These are phyloP conservation scores for zebrafish (Danio rerio) DNA, from an alignment of 2,113 vertebrate species.

Conservation along the genomic window GRCz12tu NC_133183.1:18051501-18052000, in stretches of 20 bases:
- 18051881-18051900: background rate
- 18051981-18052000: background rate
- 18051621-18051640: too few species aligned
- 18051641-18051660: too few species aligned
- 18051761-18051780: background rate
- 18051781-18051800: background rate
- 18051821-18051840: background rate
- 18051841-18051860: background rate
- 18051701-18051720: constrained; percentile 47
- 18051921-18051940: background rate
- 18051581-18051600: too few species aligned
- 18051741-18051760: background rate
- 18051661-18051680: too few species aligned
- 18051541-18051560: too few species aligned
- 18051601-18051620: too few species aligned
- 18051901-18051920: background rate
- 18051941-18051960: background rate
- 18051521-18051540: too few species aligned
- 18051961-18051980: background rate
- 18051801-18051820: background rate
- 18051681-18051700: too few species aligned
- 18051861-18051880: background rate
- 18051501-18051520: too few species aligned
- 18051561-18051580: too few species aligned
- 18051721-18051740: constrained; percentile 47